Base-by-base conservation (phyloP, 2,888 invertebrate species). In the Cephus sareptanus region DNA sequence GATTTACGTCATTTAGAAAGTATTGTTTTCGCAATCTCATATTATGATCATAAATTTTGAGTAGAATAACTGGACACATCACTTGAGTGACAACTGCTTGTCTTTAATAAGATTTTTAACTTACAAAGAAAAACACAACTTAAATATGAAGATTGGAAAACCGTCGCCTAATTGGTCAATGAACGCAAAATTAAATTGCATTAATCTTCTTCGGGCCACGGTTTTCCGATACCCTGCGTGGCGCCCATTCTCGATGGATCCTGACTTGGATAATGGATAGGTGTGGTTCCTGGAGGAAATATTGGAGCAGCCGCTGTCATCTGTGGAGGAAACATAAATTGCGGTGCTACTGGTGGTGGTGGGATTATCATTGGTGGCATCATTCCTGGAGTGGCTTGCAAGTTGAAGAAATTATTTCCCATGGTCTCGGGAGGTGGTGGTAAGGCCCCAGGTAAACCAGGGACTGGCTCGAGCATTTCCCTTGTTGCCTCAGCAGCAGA, bases 261-360 rank as follows among this genome's bases (percentile, higher is more conserved):
- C 92, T 99, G 99, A 89, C 98, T 98, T 4, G 99, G 99, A 93
- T 99, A 99, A 92, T 99, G 98, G 79, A 94, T 93, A 0, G 94
- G 93, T 1, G 94, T 92, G 11, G 94, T 93, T n/a, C 93, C 92
- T 1, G 93, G 93, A 3, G 93, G 92, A 85, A 89, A 90, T 23
- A 91, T 90, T 4, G 92, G 92, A 9, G 92, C 90, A 1, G 92
- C 90, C 0, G 91, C 90, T 0, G 92, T 90, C 84, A 91, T 90
- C 82, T 91, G 92, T 34, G 90, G 90, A 4, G 91, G 91, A 69
- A 92, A 92, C 85, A 92, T 91, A 81, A 89, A 87, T 74, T 92
- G 92, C 12, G 92, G 92, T 33, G 92, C 91, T 11, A 92, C 92
- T 6, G 93, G 92, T 13, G 93, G 92, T 15, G 93, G 91, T 40